Percentiles rank a stretch among this genome's conserved stretches.
Evolutionary conservation across 2,888 invertebrate species (phyloP).

Genomic region (Aromia moschata): DNA sequence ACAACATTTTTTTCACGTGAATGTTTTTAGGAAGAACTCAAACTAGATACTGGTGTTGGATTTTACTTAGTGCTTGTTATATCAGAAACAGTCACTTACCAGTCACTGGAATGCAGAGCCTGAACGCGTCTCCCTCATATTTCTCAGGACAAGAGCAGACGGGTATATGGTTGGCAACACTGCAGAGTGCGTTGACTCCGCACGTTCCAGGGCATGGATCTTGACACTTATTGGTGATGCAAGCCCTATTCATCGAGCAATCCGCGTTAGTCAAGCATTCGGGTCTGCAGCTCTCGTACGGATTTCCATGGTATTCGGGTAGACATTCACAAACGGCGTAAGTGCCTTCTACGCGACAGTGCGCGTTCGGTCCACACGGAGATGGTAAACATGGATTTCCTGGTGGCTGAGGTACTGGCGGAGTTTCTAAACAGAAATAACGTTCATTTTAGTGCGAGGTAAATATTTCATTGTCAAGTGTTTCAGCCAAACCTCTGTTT

Average conservation of each 20-base stretch:
- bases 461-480: background rate
- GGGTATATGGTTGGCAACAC: constrained; percentile 75
- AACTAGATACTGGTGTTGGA: too few species aligned
- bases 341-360: constrained; percentile 76
- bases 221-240: constrained; percentile 83
- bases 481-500: constrained; percentile 16
- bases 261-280: constrained; percentile 89
- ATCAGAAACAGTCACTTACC: constrained; percentile 54
- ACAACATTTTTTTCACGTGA: too few species aligned
- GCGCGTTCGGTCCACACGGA: constrained; percentile 83
- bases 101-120: constrained; percentile 60
- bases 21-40: too few species aligned
- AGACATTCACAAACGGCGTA: constrained; percentile 80
- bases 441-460: background rate
- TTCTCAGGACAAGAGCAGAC: constrained; percentile 69
- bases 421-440: constrained; percentile 58
- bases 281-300: constrained; percentile 79
- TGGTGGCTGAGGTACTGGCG: constrained; percentile 60
- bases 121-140: constrained; percentile 67
- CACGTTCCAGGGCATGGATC: constrained; percentile 88
- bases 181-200: constrained; percentile 82
- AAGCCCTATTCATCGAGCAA: constrained; percentile 82
- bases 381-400: constrained; percentile 81
- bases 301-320: constrained; percentile 77
- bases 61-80: too few species aligned